Evolutionary conservation across 2,113 vertebrate species (phyloP), one percentile per base, ranked within the genome.

Genomic region (Cyanoramphus novaezelandiae): DNA sequence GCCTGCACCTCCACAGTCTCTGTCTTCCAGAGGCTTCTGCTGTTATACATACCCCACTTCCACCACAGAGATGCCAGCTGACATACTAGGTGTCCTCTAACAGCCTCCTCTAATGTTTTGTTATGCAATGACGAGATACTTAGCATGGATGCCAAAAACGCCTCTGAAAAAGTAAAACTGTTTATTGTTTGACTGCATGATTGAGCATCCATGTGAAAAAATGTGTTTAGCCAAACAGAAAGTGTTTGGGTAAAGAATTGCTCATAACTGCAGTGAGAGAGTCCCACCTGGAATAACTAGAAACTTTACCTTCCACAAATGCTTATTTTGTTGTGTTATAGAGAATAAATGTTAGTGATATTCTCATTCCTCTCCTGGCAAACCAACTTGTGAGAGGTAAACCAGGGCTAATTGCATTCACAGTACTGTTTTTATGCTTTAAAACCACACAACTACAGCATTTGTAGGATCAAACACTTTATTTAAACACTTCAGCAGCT

Each of bases 401-500:
- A 57, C 33, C 55, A 69, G 8, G 10, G 24, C 10, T 82, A 87
- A 91, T 79, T 76, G 82, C 31, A 75, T 41, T 79, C 44, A 52
- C 33, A 70, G 12, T 74, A 68, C 10, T 71, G 23, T 71, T 86
- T 77, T 82, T 75, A 19, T 49, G 27, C 21, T 85, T 91, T 76
- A 76, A 90, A 92, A 7, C 12, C 79, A 93, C 13, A 75, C 20
- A 79, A 24, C 27, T 47, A 18, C 7, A 88, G 75, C 23, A 80
- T 90, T 93, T 88, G 20, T 31, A 77, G 18, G 81, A 94, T 95
- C 52, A 69, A 43, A 93, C n/a, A n/a, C n/a, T 90, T 94, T 82
- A 19, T 85, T 95, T 77, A 80, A 94, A 90, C 20, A 49, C 19
- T 86, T 62, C 28, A 81, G 28, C 39, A 72, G 37, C 55, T 82